Evolutionary conservation across 2,888 invertebrate species (phyloP).

Genomic region (Therioaphis trifolii): DNA sequence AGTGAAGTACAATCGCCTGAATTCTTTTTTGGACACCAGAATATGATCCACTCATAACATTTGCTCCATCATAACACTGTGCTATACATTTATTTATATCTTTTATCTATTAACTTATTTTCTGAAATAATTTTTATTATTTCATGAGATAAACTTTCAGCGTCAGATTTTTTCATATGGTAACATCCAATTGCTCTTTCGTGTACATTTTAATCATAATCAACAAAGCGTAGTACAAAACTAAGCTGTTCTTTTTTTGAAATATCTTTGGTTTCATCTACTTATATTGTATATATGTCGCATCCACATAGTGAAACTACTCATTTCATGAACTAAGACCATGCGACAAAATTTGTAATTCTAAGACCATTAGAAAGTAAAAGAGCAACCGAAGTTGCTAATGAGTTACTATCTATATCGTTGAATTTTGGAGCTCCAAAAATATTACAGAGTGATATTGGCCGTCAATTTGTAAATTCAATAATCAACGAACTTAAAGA

Average conservation of each 20-base stretch:
- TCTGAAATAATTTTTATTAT: constrained; percentile 29
- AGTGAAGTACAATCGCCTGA: background rate
- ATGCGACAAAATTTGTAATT: background rate
- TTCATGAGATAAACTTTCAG: constrained; percentile 13
- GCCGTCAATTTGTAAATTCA: constrained; percentile 66
- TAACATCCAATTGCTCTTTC: constrained; percentile 17
- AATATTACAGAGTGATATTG: constrained; percentile 65
- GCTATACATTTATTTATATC: constrained; percentile 61
- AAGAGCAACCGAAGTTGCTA: constrained; percentile 18
- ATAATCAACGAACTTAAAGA: constrained; percentile 65
- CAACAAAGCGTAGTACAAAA: constrained; percentile 18
- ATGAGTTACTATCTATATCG: constrained; percentile 65
- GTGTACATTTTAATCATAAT: constrained; percentile 1
- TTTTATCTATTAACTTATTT: constrained; percentile 29
- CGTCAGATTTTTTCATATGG: constrained; percentile 30
- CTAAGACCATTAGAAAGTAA: background rate
- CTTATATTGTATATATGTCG: constrained; percentile 13
- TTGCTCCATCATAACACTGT: constrained; percentile 65
- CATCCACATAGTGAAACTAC: too few relatives aligned
- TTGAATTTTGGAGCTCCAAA: constrained; percentile 64
- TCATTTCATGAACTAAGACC: too few relatives aligned
- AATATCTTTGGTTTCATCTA: constrained; percentile 15
- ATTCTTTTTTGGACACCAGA: constrained; percentile 64
- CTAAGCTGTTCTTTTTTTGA: constrained; percentile 32
- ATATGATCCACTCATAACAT: constrained; percentile 64